Conservation (phyloP, 92 coral and sea anemone genomes). For the Palythoa grandiflora region DNA sequence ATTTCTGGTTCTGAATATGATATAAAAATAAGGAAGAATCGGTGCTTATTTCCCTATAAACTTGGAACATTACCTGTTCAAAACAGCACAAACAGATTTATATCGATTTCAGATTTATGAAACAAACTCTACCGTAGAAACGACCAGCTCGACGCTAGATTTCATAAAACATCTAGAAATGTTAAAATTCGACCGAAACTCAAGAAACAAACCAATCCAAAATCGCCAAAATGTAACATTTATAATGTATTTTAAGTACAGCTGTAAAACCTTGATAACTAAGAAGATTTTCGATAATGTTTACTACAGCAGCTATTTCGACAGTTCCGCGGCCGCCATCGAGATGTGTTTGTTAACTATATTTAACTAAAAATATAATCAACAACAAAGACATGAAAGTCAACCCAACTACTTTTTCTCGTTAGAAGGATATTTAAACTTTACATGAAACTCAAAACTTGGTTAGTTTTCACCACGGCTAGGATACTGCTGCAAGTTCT, state of each 20-base stretch:
- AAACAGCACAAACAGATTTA: conserved; percentile 29
- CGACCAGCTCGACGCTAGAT: conserved; percentile 9
- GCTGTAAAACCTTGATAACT: conserved; percentile 47
- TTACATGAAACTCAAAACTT: conserved; percentile 49
- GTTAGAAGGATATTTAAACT: conserved; percentile 80
- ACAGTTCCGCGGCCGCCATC: conserved; percentile 77
- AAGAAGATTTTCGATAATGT: conserved; percentile 75
- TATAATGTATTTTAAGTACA: conserved; percentile 36
- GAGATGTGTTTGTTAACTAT: conserved; percentile 93
- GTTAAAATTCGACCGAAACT: neutral
- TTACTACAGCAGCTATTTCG: conserved; percentile 93
- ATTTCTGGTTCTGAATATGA: neutral
- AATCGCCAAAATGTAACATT: neutral
- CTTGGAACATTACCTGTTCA: conserved; percentile 8
- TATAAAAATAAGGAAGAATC: neutral
- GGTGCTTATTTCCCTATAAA: neutral
- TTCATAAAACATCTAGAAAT: conserved; percentile 13
- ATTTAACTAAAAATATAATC: conserved; percentile 62
- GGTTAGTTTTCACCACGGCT: conserved; percentile 5
- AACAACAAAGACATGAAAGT: conserved; percentile 4
- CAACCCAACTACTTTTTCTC: conserved; percentile 22
- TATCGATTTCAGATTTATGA: conserved; percentile 38
- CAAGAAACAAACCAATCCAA: neutral
- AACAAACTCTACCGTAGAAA: conserved; percentile 28
- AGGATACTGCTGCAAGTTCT: conserved; percentile 68